A percentile compares a stretch with the other conserved stretches of the same genome.
phyloP scores from a whole-genome alignment of 2,888 invertebrate species.

The Volucella bombylans region DNA sequence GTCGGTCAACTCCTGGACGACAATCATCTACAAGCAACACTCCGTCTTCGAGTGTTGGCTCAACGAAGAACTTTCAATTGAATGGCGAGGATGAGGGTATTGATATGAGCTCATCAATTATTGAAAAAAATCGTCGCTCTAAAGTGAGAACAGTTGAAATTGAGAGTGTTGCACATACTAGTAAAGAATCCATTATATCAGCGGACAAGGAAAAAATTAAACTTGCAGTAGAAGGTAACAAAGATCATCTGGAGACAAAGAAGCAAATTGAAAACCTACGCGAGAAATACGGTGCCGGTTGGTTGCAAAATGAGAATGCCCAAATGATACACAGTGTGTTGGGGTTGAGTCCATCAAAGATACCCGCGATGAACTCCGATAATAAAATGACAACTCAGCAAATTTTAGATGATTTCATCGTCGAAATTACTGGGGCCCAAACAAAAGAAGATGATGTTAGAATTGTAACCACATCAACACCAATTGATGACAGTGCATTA shows the following conservation, averaged over 20 bases:
- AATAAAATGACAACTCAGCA: conserved; percentile 76
- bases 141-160: conserved; percentile 83
- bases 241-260: conserved; percentile 85
- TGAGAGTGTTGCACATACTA: conserved; percentile 75
- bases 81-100: conserved; percentile 38
- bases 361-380: conserved; percentile 28
- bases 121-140: conserved; percentile 78
- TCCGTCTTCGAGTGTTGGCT: conserved; percentile 80
- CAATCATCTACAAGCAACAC: conserved; percentile 74
- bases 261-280: conserved; percentile 85
- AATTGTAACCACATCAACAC: conserved; percentile 76
- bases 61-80: conserved; percentile 75
- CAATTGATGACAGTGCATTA: conserved; percentile 73
- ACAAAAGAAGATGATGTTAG: not conserved
- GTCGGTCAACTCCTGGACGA: conserved; percentile 73
- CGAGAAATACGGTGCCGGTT: conserved; percentile 85
- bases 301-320: conserved; percentile 84
- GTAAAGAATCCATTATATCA: conserved; percentile 19
- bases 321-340: conserved; percentile 84
- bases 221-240: conserved; percentile 48
- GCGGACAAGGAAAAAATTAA: conserved; percentile 45
- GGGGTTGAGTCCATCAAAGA: conserved; percentile 80
- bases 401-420: conserved; percentile 78
- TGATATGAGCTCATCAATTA: conserved; percentile 38
- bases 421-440: conserved; percentile 74